Base-by-base conservation (phyloP, 2,113 vertebrate genomes). In the Paramisgurnus dabryanus region DNA sequence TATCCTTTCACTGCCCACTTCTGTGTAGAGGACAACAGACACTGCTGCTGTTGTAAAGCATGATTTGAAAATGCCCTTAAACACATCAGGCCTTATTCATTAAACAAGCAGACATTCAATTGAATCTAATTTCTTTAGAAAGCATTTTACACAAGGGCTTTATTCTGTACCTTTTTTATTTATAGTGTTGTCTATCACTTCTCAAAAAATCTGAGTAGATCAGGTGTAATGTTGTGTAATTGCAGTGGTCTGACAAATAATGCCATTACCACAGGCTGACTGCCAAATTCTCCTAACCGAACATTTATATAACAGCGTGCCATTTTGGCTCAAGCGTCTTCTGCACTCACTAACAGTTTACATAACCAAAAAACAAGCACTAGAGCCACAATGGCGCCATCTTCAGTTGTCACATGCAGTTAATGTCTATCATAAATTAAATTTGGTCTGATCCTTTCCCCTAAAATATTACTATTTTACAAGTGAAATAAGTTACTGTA, bases 341-440 rank as follows among this genome's bases (percentile, higher is more conserved):
- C 34, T 6, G 7, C 47, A 17, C 53, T 22, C 39, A 4, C 17
- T 22, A 27, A 57, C 40, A 15, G 57, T 53, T 22, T 50, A 57
- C 18, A 22, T 43, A 57, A 55, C 27, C 22, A 22, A 57, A 3
- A 40, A 55, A 18, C 15, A 43, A 18, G 49, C 49, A 12, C 12
- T 43, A 39, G 76, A 81, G 79, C 76, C 79, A 81, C 75, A 81
- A 83, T 86, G 85, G 79, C 67, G 27, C 15, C 75, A 63, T 73
- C 63, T 58, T 73, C 18, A 61, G 27, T 34, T 34, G 27, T 34
- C 27, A 34, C 27, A 34, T 34, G 27, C 27, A 2, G 27, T 34
- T 34, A 34, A 34, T 34, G 27, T 34, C 27, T 34, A 12, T 3
- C 50, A 53, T 68, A 34, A 49, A 10, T 68, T n/a, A 4, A 50